Evolutionary conservation across 2,113 vertebrate genomes (phyloP), one percentile per base, ranked within the genome.

Genomic region (Upupa epops): DNA sequence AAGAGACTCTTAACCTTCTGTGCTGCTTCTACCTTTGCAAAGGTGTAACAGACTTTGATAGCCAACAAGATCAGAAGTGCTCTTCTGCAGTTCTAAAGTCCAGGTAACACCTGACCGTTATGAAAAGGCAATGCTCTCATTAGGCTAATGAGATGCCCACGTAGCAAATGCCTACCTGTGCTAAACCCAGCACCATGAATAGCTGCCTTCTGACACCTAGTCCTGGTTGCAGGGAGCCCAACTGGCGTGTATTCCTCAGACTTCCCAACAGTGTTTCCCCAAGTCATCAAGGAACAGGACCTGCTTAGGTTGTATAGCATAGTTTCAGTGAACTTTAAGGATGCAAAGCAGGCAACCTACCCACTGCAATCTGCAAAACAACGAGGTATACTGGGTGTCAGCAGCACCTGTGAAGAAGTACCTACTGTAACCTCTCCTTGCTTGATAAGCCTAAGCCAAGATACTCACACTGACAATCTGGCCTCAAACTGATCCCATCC

Each of bases 141-240:
- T 28, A 20, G 2, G 22, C 40, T 63, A 28, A 63, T 1, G 6
- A 66, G 45, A 52, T 26, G 58, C 17, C n/a, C 6, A 0, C 1
- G 1, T 51, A 52, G 42, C 51, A 65, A 65, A 87, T 4, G 20
- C 42, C 13, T 29, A 29, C 69, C 54, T 11, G 37, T 1, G 0
- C 18, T 22, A 36, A 22, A 26, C n/a, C 21, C 18, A 52, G 68
- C 45, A 59, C 36, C 52, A 37, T 4, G 21, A 22, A 40, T 20
- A 15, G 48, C 31, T 31, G 66, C 25, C 25, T 49, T 31, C 58
- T 22, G 34, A 54, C 29, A 48, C 9, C 28, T 22, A 46, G 61
- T 18, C 48, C 37, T 22, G 32, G 15, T 6, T 32, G 19, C 37
- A 54, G 6, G 28, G 18, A 54, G 37, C 7, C 46, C 8, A 5